Conservation (phyloP, 2,888 invertebrate species). For the Zaprionus obscuricornis region DNA sequence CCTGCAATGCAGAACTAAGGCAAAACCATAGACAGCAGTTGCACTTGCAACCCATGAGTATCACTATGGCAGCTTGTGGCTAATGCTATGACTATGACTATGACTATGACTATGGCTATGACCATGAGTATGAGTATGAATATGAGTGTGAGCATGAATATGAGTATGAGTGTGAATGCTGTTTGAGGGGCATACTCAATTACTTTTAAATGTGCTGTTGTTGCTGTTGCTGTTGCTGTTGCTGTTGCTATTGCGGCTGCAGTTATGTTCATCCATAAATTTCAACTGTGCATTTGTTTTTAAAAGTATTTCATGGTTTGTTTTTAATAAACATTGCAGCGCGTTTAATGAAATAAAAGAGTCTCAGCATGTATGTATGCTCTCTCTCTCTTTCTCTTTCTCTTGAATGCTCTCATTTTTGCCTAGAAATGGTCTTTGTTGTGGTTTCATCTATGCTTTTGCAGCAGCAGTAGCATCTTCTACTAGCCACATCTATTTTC, state of each 20-base stretch:
- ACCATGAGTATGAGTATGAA: constrained; percentile 32
- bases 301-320: constrained; percentile 66
- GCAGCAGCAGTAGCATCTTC: constrained; percentile 34
- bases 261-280: constrained; percentile 63
- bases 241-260: constrained; percentile 29
- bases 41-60: constrained; percentile 28
- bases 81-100: constrained; percentile 29
- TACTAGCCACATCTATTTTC: constrained; percentile 72
- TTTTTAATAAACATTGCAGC: constrained; percentile 70
- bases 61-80: constrained; percentile 46
- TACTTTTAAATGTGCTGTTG: constrained; percentile 44
- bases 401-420: too few species aligned
- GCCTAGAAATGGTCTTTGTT: constrained; percentile 39
- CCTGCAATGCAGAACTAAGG: constrained; percentile 13
- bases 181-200: constrained; percentile 62
- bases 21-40: constrained; percentile 33
- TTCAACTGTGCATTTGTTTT: constrained; percentile 50
- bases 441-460: constrained; percentile 28
- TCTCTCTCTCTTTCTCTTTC: too few species aligned
- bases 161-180: too few species aligned
- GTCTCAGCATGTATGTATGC: background rate
- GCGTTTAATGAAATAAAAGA: constrained; percentile 64
- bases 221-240: constrained; percentile 15
- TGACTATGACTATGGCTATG: constrained; percentile 53
- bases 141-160: too few species aligned